phyloP scores from a whole-genome alignment of 2,797 vertebrate species.

The Poeciliopsis turneri region DNA sequence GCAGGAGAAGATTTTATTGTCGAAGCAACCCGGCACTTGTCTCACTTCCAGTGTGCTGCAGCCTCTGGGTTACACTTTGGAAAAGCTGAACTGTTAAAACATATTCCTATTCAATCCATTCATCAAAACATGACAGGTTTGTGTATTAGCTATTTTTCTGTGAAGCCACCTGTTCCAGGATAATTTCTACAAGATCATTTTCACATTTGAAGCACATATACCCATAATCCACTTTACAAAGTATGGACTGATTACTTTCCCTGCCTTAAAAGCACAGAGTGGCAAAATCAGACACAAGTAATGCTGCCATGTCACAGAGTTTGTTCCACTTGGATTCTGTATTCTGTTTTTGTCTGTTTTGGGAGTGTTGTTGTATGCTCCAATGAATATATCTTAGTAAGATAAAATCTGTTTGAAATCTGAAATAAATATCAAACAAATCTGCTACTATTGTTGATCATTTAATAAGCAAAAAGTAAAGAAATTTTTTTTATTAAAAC shows the following conservation, averaged over 20 bases:
- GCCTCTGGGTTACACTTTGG: background rate
- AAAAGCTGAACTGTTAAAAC: constrained; percentile 7
- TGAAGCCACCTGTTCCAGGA: constrained; percentile 28
- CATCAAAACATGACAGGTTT: constrained; percentile 3
- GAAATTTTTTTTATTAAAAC: background rate
- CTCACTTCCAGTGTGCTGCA: constrained; percentile 21
- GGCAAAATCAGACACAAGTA: constrained; percentile 5
- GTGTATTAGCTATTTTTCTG: constrained; percentile 25
- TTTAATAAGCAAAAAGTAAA: background rate
- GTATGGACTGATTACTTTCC: constrained; percentile 15
- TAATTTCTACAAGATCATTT: constrained; percentile 6
- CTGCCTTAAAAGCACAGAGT: constrained; percentile 11
- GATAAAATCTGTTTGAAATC: background rate
- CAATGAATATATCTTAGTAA: background rate
- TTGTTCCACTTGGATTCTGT: background rate
- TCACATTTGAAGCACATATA: constrained; percentile 27
- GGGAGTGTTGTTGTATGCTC: background rate
- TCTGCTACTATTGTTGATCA: background rate
- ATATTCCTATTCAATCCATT: constrained; percentile 21
- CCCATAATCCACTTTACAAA: constrained; percentile 28
- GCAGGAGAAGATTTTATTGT: constrained; percentile 33
- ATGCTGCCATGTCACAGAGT: background rate
- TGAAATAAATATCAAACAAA: background rate
- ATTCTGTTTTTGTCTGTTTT: background rate
- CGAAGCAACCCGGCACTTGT: constrained; percentile 15